phyloP scores from a whole-genome alignment of 2,888 invertebrate species.

The Perdita meconis region DNA sequence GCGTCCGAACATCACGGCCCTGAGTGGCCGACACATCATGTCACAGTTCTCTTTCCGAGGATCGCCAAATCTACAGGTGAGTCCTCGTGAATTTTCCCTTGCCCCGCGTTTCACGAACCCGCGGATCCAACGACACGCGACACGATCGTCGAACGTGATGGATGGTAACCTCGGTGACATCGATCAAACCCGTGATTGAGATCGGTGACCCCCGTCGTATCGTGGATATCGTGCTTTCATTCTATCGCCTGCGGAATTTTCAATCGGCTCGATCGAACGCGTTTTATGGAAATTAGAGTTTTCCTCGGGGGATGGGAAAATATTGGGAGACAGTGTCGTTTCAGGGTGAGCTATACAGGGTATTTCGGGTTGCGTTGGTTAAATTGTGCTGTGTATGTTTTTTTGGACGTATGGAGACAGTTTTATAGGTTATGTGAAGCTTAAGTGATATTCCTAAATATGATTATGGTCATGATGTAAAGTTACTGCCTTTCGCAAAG shows the following conservation, averaged over 20 bases:
- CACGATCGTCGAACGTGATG: conserved; percentile 27
- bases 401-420: too few species aligned
- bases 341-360: too few species aligned
- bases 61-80: conserved; percentile 88
- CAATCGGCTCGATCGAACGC: too few species aligned
- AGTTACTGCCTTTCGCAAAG: too few species aligned
- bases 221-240: not conserved
- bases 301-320: too few species aligned
- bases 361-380: too few species aligned
- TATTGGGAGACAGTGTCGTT: too few species aligned
- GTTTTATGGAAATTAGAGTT: not conserved
- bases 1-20: conserved; percentile 81
- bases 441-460: too few species aligned
- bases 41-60: conserved; percentile 89
- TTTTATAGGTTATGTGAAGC: too few species aligned
- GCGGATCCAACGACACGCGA: conserved; percentile 9
- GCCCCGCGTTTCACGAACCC: not conserved
- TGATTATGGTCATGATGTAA: too few species aligned
- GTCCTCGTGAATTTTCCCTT: conserved; percentile 49
- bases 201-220: conserved; percentile 6
- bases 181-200: conserved; percentile 30
- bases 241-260: not conserved
- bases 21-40: conserved; percentile 87
- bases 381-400: too few species aligned
- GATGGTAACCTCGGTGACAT: conserved; percentile 43